Evolutionary conservation across 2,797 vertebrate species (phyloP), one percentile per base, ranked within the genome.

Genomic region (Adelosebastes latens): DNA sequence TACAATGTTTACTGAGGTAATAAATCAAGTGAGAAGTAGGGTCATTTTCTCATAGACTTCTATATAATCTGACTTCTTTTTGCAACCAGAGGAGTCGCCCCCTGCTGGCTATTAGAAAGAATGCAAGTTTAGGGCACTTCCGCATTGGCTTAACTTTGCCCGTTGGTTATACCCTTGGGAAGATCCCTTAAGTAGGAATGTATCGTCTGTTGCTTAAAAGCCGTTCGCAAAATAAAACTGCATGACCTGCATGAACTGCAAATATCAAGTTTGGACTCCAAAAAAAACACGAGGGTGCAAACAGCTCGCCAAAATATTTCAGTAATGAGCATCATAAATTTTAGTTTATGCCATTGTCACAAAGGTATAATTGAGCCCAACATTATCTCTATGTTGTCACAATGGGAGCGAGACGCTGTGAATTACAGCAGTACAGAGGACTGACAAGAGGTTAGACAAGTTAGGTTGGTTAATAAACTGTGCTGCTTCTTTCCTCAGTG

Each of bases 311-410:
- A 24, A 27, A 60, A 83, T 61, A 78, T 61, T 79, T 79, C 34
- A 70, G 14, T 68, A 81, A 74, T 80, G 70, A 84, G 24, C 58
- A 42, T 56, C 66, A 27, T 85, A 49, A 68, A 81, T 82, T 59
- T n/a, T 3, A 32, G 10, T 7, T 10, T 10, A 6, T 32, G 2
- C 27, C 13, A 49, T 22, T 72, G 67, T 80, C 36, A 63, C 31
- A 42, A 32, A 53, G 24, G 32, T 14, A 42, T n/a, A 11, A 53
- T 0, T 32, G 42, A 29, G 55, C 39, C 11, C 2, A n/a, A 4
- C 14, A 27, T 36, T 49, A 39, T 42, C 16, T 63, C 56, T 31
- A 2, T 42, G 0, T 62, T 67, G 22, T 14, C 8, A 16, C 2
- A 73, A 34, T 10, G 32, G 67, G 31, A 36, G 20, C 0, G 52